These are phyloP conservation scores for Portunus trituberculatus DNA, from an alignment of 1,140 invertebrate genomes.

Conservation along the genomic window DNA sequence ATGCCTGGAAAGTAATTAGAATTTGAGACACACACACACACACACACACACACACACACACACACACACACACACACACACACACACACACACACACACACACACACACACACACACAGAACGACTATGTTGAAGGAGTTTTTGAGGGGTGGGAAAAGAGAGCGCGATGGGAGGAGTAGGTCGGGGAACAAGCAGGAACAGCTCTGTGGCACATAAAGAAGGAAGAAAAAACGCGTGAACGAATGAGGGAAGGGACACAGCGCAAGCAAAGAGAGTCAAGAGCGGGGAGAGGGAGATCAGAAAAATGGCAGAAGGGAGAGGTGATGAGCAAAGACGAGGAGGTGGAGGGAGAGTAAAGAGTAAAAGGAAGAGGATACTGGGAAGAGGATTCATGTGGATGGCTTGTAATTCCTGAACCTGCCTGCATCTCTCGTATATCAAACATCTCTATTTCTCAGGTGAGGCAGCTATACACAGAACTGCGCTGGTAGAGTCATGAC, in stretches of 20 bases:
- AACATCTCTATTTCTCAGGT: background rate
- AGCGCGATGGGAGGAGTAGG: too few relatives aligned
- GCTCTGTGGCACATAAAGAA: background rate
- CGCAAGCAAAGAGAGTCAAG: background rate
- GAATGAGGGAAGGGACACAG: background rate
- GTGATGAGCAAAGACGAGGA: too few relatives aligned
- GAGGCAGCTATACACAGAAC: background rate
- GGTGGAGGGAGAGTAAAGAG: background rate
- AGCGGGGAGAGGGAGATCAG: background rate
- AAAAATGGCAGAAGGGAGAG: background rate
- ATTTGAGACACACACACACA: conserved; percentile 35
- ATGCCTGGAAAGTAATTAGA: background rate
- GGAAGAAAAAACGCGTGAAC: background rate
- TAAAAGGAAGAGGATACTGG: background rate
- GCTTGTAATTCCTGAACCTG: background rate
- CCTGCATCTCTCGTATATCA: background rate
- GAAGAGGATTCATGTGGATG: background rate
- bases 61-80: conserved; percentile 32
- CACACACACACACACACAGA: conserved; percentile 8
- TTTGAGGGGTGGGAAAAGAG: too few relatives aligned
- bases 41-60: conserved; percentile 33
- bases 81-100: conserved; percentile 32
- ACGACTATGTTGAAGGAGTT: too few relatives aligned
- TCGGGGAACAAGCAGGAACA: background rate
- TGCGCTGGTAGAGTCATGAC: background rate